Percentiles rank a stretch among this genome's conserved stretches.
Conservation (phyloP, 2,113 vertebrate genomes). For the Dendrocopos noguchii region DNA sequence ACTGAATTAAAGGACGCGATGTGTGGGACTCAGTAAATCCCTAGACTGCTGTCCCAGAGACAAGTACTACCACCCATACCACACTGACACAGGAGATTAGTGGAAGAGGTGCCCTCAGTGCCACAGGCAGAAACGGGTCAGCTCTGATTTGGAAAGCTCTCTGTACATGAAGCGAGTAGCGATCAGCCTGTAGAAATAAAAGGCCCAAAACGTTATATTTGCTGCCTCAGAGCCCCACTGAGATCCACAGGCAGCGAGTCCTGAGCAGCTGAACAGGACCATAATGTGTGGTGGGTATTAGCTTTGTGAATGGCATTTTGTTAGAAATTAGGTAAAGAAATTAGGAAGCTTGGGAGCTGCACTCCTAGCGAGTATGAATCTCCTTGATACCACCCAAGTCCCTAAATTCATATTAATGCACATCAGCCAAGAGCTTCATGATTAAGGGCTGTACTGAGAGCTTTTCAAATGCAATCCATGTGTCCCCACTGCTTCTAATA, state of each 20-base stretch:
- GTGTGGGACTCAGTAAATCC: slow-evolving; percentile 14
- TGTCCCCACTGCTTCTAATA: background rate
- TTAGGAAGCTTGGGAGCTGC: background rate
- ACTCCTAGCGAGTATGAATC: background rate
- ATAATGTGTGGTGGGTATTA: background rate
- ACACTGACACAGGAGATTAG: background rate
- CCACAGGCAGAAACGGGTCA: slow-evolving; percentile 49
- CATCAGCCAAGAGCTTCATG: background rate
- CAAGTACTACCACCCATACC: background rate
- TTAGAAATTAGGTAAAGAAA: background rate
- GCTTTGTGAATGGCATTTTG: background rate
- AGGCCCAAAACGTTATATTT: background rate
- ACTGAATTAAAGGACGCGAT: slow-evolving; percentile 25
- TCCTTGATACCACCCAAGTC: background rate
- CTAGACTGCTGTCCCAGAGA: slow-evolving; percentile 52
- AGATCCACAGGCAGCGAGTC: background rate
- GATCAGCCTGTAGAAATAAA: background rate
- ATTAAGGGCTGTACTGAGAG: background rate
- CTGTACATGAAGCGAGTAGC: background rate
- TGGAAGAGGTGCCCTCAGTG: background rate
- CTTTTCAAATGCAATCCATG: background rate
- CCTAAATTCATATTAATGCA: background rate
- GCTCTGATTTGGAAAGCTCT: slow-evolving; percentile 33
- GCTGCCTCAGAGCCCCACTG: background rate
- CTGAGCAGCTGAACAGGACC: background rate